Evolutionary conservation across 2,113 vertebrate species (phyloP), one percentile per base, ranked within the genome.

Genomic region (Sitta europaea): DNA sequence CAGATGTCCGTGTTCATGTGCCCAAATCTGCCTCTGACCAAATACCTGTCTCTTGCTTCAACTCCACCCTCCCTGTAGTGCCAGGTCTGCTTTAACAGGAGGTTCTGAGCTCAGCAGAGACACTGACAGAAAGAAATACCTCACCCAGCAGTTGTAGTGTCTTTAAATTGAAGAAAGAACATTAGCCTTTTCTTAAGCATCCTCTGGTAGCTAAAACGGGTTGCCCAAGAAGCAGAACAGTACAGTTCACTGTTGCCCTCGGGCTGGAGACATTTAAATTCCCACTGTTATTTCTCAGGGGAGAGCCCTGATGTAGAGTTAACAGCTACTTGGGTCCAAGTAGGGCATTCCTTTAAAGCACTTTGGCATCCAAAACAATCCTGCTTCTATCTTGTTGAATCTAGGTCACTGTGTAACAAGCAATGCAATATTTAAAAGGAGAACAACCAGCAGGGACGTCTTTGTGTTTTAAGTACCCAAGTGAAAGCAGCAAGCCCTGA

Each of bases 391-490:
- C 58, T 93, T 80, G 63, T 53, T 73, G 79, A 95, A 96, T 94
- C 82, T 96, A 95, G 95, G 95, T 94, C 96, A 93, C 81, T 73
- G 33, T 93, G 78, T 54, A 96, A 76, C 78, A 83, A 90, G 67
- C 58, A 76, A 94, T 95, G 90, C 67, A 95, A 93, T 97, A 97
- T 96, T 96, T 95, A 95, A 90, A 88, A 94, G 47, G 16, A 11
- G 53, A 90, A 38, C 28, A 68, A 86, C 31, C 82, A 83, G 54
- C 51, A 80, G 82, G 67, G 86, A 93, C 0, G 0, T 75, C 7
- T 10, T 85, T 1, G 17, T 75, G 72, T 77, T 93, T 76, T 35
- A 82, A 80, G 67, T 43, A 38, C 9, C 14, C 50, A 73, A 79
- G 67, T 79, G 78, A 92, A 95, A 93, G 50, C n/a, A 91, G 47